Evolutionary conservation across 2,888 invertebrate genomes (phyloP).

Genomic region (Melieria crassipennis): DNA sequence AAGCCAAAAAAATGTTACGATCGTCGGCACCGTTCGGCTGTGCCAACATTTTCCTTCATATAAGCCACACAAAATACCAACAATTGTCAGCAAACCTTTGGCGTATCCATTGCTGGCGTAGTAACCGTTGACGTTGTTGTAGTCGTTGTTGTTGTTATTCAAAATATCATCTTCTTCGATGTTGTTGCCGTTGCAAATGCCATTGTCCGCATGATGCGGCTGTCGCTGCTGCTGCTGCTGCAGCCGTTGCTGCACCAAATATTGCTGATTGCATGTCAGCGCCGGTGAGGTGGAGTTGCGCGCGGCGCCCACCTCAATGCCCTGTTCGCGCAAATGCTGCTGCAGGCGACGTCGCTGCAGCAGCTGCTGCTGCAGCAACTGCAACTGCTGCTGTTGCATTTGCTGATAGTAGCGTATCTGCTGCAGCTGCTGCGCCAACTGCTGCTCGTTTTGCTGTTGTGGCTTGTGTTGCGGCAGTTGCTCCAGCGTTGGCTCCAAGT

Average conservation of each 20-base stretch:
- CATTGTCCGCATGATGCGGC: conserved; percentile 41
- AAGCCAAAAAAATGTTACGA: no score
- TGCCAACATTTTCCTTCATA: background rate
- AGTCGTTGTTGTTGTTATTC: conserved; percentile 40
- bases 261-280: conserved; percentile 49
- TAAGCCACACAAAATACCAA: background rate
- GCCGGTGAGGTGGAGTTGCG: conserved; percentile 31
- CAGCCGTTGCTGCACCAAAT: conserved; percentile 52
- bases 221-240: conserved; percentile 50
- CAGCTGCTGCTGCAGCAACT: conserved; percentile 62
- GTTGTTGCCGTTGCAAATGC: conserved; percentile 26
- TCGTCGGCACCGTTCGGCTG: no score
- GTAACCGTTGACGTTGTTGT: conserved; percentile 38
- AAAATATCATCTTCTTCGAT: conserved; percentile 13
- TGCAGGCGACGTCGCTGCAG: conserved; percentile 65
- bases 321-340: conserved; percentile 58
- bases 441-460: conserved; percentile 35
- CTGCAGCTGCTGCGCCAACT: conserved; percentile 72
- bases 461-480: conserved; percentile 35
- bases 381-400: conserved; percentile 64
- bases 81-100: conserved; percentile 41
- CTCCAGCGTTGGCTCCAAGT: conserved; percentile 32
- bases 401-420: conserved; percentile 67
- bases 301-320: conserved; percentile 42
- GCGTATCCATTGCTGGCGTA: conserved; percentile 35